phyloP scores from a whole-genome alignment of 2,113 vertebrate species.

The Monarcha castaneiventris region DNA sequence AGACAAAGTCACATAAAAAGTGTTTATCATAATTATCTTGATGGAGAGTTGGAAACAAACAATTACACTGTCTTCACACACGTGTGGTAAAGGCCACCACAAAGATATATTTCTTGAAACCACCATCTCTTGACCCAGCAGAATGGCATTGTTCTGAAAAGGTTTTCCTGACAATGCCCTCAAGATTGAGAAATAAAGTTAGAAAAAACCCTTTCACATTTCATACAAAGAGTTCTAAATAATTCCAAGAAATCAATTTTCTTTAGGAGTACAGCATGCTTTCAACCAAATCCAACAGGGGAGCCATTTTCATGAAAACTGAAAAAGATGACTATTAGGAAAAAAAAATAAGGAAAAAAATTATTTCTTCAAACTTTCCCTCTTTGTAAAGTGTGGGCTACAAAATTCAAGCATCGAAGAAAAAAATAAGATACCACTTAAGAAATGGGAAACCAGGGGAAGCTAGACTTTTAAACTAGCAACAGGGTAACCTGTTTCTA shows the following conservation, averaged over 20 bases:
- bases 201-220: not conserved
- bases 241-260: not conserved
- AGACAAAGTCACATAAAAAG: not conserved
- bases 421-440: not conserved
- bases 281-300: not conserved
- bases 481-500: not conserved
- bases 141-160: not conserved
- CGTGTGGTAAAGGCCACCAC: not conserved
- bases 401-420: not conserved
- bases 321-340: not conserved
- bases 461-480: not conserved
- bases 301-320: not conserved
- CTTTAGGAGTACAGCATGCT: not conserved
- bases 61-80: not conserved
- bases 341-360: rapidly evolving
- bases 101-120: not conserved
- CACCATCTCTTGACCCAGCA: not conserved
- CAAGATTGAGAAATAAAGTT: not conserved
- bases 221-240: not conserved
- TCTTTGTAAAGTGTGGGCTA: not conserved
- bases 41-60: not conserved
- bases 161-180: not conserved
- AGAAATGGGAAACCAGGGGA: not conserved
- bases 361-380: not conserved
- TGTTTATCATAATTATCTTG: not conserved